These are phyloP conservation scores for Corapipo altera DNA, from an alignment of 2,113 vertebrate genomes.

Conservation along the genomic window DNA sequence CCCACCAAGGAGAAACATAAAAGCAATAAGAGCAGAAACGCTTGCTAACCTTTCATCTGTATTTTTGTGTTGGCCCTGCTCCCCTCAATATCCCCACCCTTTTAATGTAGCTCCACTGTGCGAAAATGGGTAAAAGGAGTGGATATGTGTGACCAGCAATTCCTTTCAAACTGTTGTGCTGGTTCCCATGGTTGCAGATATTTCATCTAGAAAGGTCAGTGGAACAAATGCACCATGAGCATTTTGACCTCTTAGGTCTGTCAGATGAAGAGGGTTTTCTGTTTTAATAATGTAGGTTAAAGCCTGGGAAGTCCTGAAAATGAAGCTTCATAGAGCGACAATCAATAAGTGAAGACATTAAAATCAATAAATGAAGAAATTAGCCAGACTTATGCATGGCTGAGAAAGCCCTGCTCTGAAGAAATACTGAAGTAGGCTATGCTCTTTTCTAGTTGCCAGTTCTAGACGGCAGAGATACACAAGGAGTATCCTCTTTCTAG, in stretches of 20 bases:
- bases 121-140: not conserved
- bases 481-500: not conserved
- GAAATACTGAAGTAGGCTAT: not conserved
- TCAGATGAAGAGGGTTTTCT: not conserved
- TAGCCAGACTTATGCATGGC: not conserved
- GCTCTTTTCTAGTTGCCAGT: not conserved
- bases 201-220: constrained; percentile 32
- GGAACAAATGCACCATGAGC: not conserved
- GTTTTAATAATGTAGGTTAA: not conserved
- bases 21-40: not conserved
- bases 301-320: not conserved
- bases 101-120: not conserved
- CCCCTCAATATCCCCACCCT: not conserved
- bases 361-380: constrained; percentile 10
- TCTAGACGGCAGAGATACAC: not conserved
- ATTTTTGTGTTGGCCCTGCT: not conserved
- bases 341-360: not conserved
- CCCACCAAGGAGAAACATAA: not conserved
- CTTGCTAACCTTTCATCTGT: not conserved
- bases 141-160: not conserved
- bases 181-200: constrained; percentile 38
- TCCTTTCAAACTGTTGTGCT: not conserved
- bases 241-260: constrained; percentile 3
- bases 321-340: not conserved
- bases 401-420: not conserved